Percentiles rank a stretch among this genome's conserved stretches.
Evolutionary conservation across 2,888 invertebrate genomes (phyloP).

Genomic region (Pheosia tremula): DNA sequence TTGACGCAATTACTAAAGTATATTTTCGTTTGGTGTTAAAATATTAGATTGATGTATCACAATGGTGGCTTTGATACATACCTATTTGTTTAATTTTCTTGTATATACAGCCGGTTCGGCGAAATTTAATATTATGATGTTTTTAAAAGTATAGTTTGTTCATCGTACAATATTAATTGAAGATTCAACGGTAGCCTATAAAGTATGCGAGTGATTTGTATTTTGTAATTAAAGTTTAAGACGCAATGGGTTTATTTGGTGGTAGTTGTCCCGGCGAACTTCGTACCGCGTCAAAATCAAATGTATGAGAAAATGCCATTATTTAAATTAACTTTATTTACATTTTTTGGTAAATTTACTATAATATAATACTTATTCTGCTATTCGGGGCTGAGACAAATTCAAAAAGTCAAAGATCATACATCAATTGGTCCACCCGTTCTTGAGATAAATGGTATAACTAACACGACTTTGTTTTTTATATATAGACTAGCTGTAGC

Average conservation of each 20-base stretch:
- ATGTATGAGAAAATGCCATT: too few species aligned
- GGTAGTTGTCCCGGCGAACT: too few species aligned
- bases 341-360: too few species aligned
- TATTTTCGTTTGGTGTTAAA: constrained; percentile 22
- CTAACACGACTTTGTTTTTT: too few species aligned
- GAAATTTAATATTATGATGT: constrained; percentile 19
- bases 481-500: too few species aligned
- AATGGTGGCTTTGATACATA: constrained; percentile 24
- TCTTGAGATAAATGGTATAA: too few species aligned
- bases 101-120: constrained; percentile 30
- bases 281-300: too few species aligned
- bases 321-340: too few species aligned
- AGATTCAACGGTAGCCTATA: neutral
- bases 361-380: too few species aligned
- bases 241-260: neutral
- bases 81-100: constrained; percentile 37
- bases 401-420: too few species aligned
- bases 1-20: constrained; percentile 27
- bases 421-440: too few species aligned
- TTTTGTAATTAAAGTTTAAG: neutral
- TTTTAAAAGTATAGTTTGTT: constrained; percentile 3
- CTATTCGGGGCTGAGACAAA: too few species aligned
- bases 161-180: neutral
- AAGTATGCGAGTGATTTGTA: neutral
- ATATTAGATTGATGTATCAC: constrained; percentile 14